phyloP scores from a whole-genome alignment of 2,113 vertebrate genomes.

The Bubo scandiacus region DNA sequence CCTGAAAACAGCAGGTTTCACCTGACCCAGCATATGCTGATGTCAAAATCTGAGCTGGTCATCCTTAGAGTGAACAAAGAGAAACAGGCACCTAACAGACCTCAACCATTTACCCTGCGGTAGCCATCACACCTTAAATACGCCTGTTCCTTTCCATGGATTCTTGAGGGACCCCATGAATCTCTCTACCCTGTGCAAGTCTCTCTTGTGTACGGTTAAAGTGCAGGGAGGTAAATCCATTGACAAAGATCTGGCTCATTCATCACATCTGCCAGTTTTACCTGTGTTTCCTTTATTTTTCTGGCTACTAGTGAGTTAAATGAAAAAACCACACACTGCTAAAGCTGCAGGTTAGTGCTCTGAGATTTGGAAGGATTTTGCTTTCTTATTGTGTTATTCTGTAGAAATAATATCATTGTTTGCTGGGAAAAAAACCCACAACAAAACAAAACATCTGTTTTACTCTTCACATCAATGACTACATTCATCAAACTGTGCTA shows the following conservation, averaged over 20 bases:
- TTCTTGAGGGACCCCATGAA: not conserved
- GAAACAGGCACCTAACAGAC: not conserved
- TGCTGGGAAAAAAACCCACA: not conserved
- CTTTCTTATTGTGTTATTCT: not conserved
- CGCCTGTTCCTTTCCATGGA: not conserved
- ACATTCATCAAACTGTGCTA: not conserved
- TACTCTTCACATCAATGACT: not conserved
- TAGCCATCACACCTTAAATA: not conserved
- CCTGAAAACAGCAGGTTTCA: not conserved
- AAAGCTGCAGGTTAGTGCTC: not conserved
- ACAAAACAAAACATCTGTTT: slow-evolving; percentile 46
- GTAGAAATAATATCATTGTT: not conserved
- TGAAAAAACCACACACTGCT: not conserved
- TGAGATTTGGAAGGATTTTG: not conserved
- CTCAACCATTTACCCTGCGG: not conserved
- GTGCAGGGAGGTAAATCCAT: not conserved
- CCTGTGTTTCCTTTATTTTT: not conserved
- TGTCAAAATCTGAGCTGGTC: not conserved
- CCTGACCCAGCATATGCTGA: rapidly evolving
- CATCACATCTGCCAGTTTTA: not conserved
- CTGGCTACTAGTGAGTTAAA: not conserved
- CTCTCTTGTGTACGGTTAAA: not conserved
- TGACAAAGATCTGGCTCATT: not conserved
- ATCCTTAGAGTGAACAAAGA: not conserved
- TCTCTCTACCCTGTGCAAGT: not conserved